Base-by-base conservation (phyloP, 2,888 invertebrate genomes). In the Amblyteles armatorius region DNA sequence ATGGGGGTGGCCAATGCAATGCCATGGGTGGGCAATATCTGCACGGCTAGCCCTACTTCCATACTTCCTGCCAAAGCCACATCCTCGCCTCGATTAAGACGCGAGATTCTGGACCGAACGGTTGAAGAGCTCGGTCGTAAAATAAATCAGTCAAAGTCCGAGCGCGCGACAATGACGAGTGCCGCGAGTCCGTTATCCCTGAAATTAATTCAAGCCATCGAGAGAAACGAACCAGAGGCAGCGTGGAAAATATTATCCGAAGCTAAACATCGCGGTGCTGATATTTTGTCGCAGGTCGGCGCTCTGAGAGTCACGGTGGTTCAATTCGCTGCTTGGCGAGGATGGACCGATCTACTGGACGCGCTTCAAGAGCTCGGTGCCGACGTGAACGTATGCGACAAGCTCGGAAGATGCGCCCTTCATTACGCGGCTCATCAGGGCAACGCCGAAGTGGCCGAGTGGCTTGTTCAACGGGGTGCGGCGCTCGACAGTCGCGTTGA, bases 391-490 rank as follows among this genome's bases (percentile, higher is more conserved):
- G 80, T 72, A 16, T 74, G 77, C 33, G 93, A 93, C 83, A 91
- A 91, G 60, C 88, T 93, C 50, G 93, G 93, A 11, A 90, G 93
- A 85, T 91, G 90, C n/a, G 90, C 93, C 0, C 88, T 93, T 79
- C 91, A 91, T 87, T 90, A 92, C 81, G 93, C 94, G 6, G 91
- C 91, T 3, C 88, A 91, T 68, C 88, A 89, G 44, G 92, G 93
- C 52, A 88, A 91, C 83, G 79, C 69, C 11, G 89, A 92, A 72
- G 87, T 91, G 68, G 87, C 89, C 19, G 73, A 86, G 6, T 88
- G 88, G 89, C 81, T 92, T 9, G 79, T 92, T 36, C 69, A 78
- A 40, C 88, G 78, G 16, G 91, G 89, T 7, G 89, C 89, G 1
- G 60, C 29, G 19, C 81, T 86, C 55, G 85, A 92, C 73, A 67